Percentiles rank a stretch among this genome's conserved stretches.
Evolutionary conservation across 1,140 invertebrate species (phyloP).

Genomic region (Laupala kohalensis): DNA sequence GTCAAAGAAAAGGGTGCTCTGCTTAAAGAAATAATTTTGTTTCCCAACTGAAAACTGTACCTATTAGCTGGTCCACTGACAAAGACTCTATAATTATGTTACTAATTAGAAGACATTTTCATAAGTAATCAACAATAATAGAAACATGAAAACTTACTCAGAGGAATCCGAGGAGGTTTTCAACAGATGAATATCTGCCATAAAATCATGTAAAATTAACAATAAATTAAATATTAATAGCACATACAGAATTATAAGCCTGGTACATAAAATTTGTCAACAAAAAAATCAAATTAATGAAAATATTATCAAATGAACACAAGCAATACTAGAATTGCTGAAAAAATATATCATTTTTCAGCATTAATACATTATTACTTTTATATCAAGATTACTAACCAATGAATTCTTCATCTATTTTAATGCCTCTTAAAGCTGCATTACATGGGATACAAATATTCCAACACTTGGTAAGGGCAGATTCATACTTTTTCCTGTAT

Average conservation of each 20-base stretch:
- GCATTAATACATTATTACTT: too few relatives aligned
- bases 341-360: too few relatives aligned
- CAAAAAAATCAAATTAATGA: too few relatives aligned
- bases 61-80: slow-evolving; percentile 4
- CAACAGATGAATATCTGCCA: slow-evolving; percentile 20
- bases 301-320: too few relatives aligned
- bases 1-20: slow-evolving; percentile 4
- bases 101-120: neutral
- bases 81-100: neutral
- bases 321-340: too few relatives aligned
- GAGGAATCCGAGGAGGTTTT: slow-evolving; percentile 12
- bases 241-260: neutral
- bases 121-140: neutral
- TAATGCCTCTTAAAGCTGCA: slow-evolving; percentile 16
- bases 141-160: slow-evolving; percentile 15
- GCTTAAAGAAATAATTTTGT: slow-evolving; percentile 12
- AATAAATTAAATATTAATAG: neutral
- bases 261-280: neutral
- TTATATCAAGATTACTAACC: slow-evolving; percentile 17
- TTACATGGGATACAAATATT: slow-evolving; percentile 20
- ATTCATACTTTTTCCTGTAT: slow-evolving; percentile 20
- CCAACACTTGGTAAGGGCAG: slow-evolving; percentile 20
- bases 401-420: slow-evolving; percentile 20
- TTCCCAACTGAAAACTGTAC: slow-evolving; percentile 14
- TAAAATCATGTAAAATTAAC: slow-evolving; percentile 6